Base-by-base conservation (phyloP, 2,113 vertebrate species). In the Chlorodrepanis virens region DNA sequence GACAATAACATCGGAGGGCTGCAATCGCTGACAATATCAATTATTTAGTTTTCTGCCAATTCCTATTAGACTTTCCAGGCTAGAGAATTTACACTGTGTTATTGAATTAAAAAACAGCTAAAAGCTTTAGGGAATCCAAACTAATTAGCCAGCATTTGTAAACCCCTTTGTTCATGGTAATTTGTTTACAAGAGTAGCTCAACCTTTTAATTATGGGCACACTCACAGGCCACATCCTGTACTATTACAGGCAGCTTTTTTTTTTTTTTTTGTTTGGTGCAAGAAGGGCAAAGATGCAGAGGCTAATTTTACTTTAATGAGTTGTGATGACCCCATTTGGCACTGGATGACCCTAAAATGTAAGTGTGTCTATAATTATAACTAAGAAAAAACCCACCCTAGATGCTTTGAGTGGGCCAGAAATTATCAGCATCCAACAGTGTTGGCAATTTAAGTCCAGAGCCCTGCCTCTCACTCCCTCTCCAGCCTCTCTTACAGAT, bases 161-260 rank as follows among this genome's bases (percentile, higher is more conserved):
- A 97, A 97, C 98, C 97, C 98, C 97, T 98, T 98, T 99, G 98
- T 98, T 98, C 97, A 98, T 95, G 98, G 96, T 98, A 98, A 98
- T 98, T 96, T 98, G 98, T 98, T 99, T 98, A 98, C 98, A 98
- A 96, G 98, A 98, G 96, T 97, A 97, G 97, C 95, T 97, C 98
- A 98, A 98, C 98, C 98, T 98, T 98, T 98, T 98, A 98, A 99
- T 99, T 98, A 98, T 37, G 91, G 95, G 93, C 96, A 89, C 96
- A 90, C 96, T 96, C 96, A 60, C 27, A 96, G 98, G 97, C 98
- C 94, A 81, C 76, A 78, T 96, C 93, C 93, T 89, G 96, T 93
- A 94, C 86, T 65, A 37, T 74, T 44, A 69, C 68, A 96, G 91
- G 82, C 71, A 44, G 74, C 16, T 24, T 49, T 85, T 82, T 21